These are phyloP conservation scores for Forbesichthys papilliferus DNA, from an alignment of 2,113 vertebrate genomes.

Conservation along the genomic window DNA sequence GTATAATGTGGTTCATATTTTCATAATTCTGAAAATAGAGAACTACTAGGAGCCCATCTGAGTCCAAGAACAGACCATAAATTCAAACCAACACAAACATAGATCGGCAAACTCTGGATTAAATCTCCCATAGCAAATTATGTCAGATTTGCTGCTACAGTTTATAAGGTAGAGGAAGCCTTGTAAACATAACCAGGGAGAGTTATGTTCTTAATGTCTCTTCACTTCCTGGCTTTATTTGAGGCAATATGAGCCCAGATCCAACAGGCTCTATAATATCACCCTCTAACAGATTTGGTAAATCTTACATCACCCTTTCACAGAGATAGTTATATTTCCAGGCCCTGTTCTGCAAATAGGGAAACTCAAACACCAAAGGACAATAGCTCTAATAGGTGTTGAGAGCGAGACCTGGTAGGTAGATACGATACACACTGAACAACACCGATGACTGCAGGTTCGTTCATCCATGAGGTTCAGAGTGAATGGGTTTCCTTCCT, in stretches of 20 bases:
- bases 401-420: conserved; percentile 16
- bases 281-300: conserved; percentile 47
- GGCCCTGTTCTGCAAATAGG: conserved; percentile 12
- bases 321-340: conserved; percentile 53
- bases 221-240: conserved; percentile 65
- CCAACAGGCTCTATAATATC: conserved; percentile 31
- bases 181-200: conserved; percentile 68
- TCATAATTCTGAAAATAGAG: not conserved
- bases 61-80: conserved; percentile 32
- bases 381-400: conserved; percentile 27
- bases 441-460: no score
- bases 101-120: conserved; percentile 37
- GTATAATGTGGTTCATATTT: not conserved
- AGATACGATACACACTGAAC: not conserved
- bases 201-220: conserved; percentile 53
- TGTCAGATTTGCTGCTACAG: conserved; percentile 52
- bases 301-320: conserved; percentile 55
- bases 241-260: conserved; percentile 46
- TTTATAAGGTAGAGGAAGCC: conserved; percentile 67
- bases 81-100: conserved; percentile 14
- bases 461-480: no score
- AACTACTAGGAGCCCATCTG: conserved; percentile 3
- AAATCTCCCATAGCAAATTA: conserved; percentile 56
- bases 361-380: conserved; percentile 28
- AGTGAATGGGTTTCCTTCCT: conserved; percentile 25